These are phyloP conservation scores for Myrmophylax atrothorax DNA, from an alignment of 2,113 vertebrate species.

Conservation along the genomic window DNA sequence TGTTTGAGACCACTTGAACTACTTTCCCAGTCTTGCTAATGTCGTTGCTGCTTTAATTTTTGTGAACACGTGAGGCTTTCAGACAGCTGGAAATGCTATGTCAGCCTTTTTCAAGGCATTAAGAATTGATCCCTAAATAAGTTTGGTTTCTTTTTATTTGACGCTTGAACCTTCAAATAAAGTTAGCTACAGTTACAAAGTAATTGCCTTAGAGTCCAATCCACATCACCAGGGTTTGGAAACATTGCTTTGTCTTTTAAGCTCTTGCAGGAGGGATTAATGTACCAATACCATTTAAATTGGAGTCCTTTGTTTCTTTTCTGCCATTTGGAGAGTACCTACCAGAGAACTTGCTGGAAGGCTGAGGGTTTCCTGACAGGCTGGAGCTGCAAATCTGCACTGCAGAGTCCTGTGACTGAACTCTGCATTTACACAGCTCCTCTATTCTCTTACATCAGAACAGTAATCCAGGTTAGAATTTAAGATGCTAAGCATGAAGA, in stretches of 20 bases:
- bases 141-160: neutral
- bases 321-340: neutral
- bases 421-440: neutral
- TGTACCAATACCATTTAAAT: neutral
- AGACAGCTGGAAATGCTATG: neutral
- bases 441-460: neutral
- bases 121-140: neutral
- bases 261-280: neutral
- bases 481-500: neutral
- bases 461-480: neutral
- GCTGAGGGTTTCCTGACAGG: neutral
- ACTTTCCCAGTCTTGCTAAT: neutral
- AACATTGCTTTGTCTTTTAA: neutral
- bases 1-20: neutral
- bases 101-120: neutral
- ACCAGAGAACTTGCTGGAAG: neutral
- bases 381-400: neutral
- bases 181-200: neutral
- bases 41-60: neutral
- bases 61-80: neutral
- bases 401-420: neutral
- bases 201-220: neutral
- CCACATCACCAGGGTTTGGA: neutral
- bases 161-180: neutral
- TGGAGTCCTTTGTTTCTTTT: neutral